These are phyloP conservation scores for Pteronura brasiliensis DNA, from an alignment of 2,113 vertebrate species.

Conservation along the genomic window DNA sequence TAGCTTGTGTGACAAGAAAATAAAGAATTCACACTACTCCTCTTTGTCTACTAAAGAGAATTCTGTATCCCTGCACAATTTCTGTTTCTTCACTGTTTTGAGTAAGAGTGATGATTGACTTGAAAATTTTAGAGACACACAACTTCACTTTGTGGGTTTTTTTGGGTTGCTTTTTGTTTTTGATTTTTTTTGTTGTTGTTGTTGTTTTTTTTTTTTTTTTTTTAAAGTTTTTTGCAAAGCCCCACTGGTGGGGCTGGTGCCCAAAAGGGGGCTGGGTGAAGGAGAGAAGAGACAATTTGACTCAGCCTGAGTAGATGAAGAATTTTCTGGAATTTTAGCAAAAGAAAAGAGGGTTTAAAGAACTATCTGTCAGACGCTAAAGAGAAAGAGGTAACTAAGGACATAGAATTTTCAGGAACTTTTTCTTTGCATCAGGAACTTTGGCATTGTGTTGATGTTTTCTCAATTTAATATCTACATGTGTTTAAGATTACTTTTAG, in stretches of 20 bases:
- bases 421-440: neutral
- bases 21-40: neutral
- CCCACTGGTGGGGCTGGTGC: neutral
- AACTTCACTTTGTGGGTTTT: neutral
- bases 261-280: neutral
- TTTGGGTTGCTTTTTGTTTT: too few relatives aligned
- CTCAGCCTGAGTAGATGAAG: neutral
- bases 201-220: too few relatives aligned
- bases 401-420: neutral
- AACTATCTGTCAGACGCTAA: neutral
- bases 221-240: neutral
- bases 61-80: neutral
- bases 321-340: neutral
- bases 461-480: neutral
- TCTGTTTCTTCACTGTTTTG: slow-evolving; percentile 20
- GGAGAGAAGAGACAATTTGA: neutral
- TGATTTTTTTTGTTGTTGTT: too few relatives aligned
- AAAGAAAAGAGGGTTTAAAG: neutral
- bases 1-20: slow-evolving; percentile 35
- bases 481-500: neutral
- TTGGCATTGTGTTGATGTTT: neutral
- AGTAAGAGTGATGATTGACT: neutral
- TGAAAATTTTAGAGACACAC: slow-evolving; percentile 14
- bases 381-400: neutral
- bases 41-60: neutral